Percentiles rank a stretch among this genome's conserved stretches.
Conservation (phyloP, 2,113 vertebrate species). For the Sinocyclocheilus anshuiensis region DNA sequence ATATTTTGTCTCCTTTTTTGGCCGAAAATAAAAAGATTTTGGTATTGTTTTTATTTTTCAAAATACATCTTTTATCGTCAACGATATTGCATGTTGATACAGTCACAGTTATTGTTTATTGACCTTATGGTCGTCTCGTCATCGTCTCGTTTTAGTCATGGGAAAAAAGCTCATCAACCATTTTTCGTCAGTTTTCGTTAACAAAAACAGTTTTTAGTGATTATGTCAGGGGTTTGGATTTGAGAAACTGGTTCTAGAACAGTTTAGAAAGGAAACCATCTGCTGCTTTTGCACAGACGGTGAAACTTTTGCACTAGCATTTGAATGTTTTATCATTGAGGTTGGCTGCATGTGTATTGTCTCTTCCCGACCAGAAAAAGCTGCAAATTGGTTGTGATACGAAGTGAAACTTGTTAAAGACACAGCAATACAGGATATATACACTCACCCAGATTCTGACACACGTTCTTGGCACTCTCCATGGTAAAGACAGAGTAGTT, state of each 20-base stretch:
- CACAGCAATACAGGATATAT: not conserved
- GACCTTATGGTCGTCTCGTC: too few relatives aligned
- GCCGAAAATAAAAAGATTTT: too few relatives aligned
- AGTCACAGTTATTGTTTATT: too few relatives aligned
- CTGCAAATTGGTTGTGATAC: not conserved
- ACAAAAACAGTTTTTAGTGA: not conserved
- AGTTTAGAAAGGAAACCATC: not conserved
- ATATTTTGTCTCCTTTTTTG: too few relatives aligned
- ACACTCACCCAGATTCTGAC: constrained; percentile 81
- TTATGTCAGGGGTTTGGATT: not conserved
- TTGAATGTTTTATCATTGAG: not conserved
- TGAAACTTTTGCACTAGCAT: not conserved
- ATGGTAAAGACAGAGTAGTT: constrained; percentile 80
- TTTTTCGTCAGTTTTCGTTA: too few relatives aligned
- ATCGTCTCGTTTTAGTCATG: too few relatives aligned
- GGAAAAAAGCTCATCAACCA: too few relatives aligned
- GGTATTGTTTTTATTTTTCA: too few relatives aligned
- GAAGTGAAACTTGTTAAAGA: not conserved
- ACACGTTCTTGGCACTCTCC: constrained; percentile 78
- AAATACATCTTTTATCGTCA: too few relatives aligned
- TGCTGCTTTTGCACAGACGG: not conserved
- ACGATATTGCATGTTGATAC: too few relatives aligned
- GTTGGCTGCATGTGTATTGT: not conserved
- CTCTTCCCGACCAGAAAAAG: not conserved
- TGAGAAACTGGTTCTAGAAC: not conserved